These are phyloP conservation scores for Dimorphilus gyrociliatus DNA, from an alignment of 2,888 invertebrate species.

Conservation along the genomic window DNA sequence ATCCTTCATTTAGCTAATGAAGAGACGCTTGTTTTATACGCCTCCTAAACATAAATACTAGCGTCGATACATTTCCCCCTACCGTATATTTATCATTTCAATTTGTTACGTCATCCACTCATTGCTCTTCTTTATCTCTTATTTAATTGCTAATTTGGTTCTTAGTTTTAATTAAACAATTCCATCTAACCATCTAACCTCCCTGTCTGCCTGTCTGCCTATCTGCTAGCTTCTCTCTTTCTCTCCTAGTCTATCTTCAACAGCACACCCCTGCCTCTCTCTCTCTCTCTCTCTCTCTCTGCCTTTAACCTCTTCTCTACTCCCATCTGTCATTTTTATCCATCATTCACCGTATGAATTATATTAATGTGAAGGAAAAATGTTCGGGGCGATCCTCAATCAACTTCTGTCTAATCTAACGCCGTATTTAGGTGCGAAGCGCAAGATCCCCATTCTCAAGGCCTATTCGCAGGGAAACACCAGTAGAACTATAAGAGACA, in stretches of 20 bases:
- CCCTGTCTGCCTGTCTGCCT: conserved; percentile 1
- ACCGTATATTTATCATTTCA: background rate
- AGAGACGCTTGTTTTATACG: too few relatives aligned
- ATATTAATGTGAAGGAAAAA: too few relatives aligned
- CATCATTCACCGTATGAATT: too few relatives aligned
- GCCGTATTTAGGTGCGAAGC: too few relatives aligned
- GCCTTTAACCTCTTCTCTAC: conserved; percentile 2
- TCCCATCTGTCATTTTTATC: background rate
- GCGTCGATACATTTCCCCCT: background rate
- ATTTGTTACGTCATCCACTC: conserved; percentile 2
- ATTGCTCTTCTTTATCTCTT: background rate
- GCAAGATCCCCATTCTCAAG: too few relatives aligned
- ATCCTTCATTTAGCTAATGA: too few relatives aligned
- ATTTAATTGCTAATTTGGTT: background rate
- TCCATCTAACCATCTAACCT: background rate
- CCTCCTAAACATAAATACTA: too few relatives aligned
- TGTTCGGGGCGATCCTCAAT: too few relatives aligned
- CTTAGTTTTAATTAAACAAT: background rate
- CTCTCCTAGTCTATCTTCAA: conserved; percentile 1
- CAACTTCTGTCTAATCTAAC: too few relatives aligned
- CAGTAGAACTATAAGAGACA: too few relatives aligned
- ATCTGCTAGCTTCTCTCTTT: conserved; percentile 1
- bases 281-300: background rate
- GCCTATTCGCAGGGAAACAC: too few relatives aligned
- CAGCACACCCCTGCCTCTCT: background rate